Evolutionary conservation across 37 sponge, comb jelly and placozoan species (phyloP).

Genomic region (Agelas oroides): DNA sequence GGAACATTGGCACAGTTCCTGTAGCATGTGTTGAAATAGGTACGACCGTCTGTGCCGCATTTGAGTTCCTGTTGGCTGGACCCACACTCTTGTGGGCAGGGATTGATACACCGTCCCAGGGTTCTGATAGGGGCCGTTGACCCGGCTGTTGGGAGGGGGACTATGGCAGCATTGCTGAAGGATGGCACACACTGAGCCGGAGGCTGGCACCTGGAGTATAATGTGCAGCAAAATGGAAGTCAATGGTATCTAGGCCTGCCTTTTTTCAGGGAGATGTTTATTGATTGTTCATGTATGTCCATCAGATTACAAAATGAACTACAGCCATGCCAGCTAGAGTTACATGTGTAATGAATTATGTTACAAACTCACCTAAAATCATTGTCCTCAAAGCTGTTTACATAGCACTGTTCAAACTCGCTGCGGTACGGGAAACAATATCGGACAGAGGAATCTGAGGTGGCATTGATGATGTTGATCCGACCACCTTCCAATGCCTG

Average conservation of each 20-base stretch:
- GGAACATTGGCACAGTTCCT: slow-evolving; percentile 34
- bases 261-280: too few relatives aligned
- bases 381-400: slow-evolving; percentile 31
- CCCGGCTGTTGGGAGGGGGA: slow-evolving; percentile 14
- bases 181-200: slow-evolving; percentile 40
- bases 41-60: slow-evolving; percentile 54
- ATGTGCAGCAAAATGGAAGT: background rate
- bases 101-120: slow-evolving; percentile 28
- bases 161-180: background rate
- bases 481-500: slow-evolving; percentile 11
- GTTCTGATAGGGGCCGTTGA: background rate
- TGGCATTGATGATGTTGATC: slow-evolving; percentile 2
- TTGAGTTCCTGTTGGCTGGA: background rate
- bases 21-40: slow-evolving; percentile 50
- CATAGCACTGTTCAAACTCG: slow-evolving; percentile 26
- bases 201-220: slow-evolving; percentile 20
- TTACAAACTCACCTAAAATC: slow-evolving; percentile 32
- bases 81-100: slow-evolving; percentile 42
- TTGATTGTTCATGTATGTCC: too few relatives aligned
- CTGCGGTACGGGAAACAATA: slow-evolving; percentile 50
- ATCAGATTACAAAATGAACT: too few relatives aligned
- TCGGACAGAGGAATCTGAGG: slow-evolving; percentile 21
- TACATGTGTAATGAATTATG: too few relatives aligned
- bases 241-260: background rate
- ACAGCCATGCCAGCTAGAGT: too few relatives aligned